Base-by-base conservation (phyloP, 2,888 invertebrate genomes). In the Cephus pygmeus region DNA sequence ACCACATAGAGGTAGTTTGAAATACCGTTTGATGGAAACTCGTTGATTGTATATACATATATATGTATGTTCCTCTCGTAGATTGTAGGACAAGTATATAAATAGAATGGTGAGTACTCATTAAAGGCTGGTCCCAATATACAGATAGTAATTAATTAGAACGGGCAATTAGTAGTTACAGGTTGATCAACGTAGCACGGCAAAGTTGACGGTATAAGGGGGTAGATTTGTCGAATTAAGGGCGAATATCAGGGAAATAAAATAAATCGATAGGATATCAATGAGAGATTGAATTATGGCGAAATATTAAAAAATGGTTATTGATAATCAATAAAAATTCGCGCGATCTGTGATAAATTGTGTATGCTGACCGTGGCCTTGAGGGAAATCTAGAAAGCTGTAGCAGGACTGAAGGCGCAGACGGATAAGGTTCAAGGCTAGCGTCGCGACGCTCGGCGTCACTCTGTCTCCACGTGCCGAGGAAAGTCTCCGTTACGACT, bases 361-460 rank as follows among this genome's bases (percentile, higher is more conserved):
- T 56, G 23, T 56, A 23, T 23, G 79, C 79, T 80, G 88, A 86
- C 88, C 89, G 79, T 87, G 88, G 87, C 87, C 89, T 88, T 88
- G 83, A 81, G 82, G 79, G 73, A 84, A 86, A 87, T 86, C 83
- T 83, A 80, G 83, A 83, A 84, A 86, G 81, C 81, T 75, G 75
- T 77, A 69, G n/a, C 77, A 23, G 2, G 23, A 56, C 69, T 78
- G 79, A 73, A 56, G 79, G 73, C 15, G 12, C 31, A n/a, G 9
- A 31, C 31, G 71, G 33, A 15, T 23, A 34, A 71, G 71, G 77
- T 76, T 76, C 78, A 78, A 78, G 78, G 78, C 76, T 73, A 69
- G 30, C 76, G 56, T 69, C 78, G 75, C 78, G 76, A 81, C 85
- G 82, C 79, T 75, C 76, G 86, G 87, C 88, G 88, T 83, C 88